Evolutionary conservation across 2,113 vertebrate genomes (phyloP).

Genomic region (Platanista minor): DNA sequence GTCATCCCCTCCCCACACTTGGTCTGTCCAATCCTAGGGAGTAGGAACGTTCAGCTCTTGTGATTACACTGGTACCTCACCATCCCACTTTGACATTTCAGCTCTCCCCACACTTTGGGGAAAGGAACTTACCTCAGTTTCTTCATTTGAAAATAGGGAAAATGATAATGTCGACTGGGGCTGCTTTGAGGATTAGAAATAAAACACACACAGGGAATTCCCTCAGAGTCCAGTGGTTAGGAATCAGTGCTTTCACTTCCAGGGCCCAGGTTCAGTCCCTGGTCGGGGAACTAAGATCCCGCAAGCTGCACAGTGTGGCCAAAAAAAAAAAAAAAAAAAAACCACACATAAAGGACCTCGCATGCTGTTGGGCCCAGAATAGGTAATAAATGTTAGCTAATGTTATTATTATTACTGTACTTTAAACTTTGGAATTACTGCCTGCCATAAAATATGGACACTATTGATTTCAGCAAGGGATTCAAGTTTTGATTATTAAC

Average conservation of each 20-base stretch:
- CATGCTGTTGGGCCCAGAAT: neutral
- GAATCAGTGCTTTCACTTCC: neutral
- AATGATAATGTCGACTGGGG: neutral
- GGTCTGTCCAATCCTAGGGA: neutral
- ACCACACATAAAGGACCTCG: neutral
- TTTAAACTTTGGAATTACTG: conserved; percentile 1
- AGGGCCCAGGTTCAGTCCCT: neutral
- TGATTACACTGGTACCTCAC: neutral
- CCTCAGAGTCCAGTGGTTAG: neutral
- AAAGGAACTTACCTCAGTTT: neutral
- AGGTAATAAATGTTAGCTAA: neutral
- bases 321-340: neutral
- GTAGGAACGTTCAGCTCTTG: neutral
- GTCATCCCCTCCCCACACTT: neutral
- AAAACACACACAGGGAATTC: neutral
- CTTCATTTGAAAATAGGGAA: conserved; percentile 1
- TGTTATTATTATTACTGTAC: neutral
- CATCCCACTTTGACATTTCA: neutral
- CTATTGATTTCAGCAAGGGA: neutral
- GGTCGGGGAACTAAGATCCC: neutral
- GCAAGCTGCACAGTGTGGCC: neutral
- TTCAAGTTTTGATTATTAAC: conserved; percentile 16
- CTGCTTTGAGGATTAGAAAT: neutral
- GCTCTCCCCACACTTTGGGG: neutral
- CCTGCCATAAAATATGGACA: neutral